phyloP scores from a whole-genome alignment of 2,113 vertebrate genomes.

The Pipra filicauda region DNA sequence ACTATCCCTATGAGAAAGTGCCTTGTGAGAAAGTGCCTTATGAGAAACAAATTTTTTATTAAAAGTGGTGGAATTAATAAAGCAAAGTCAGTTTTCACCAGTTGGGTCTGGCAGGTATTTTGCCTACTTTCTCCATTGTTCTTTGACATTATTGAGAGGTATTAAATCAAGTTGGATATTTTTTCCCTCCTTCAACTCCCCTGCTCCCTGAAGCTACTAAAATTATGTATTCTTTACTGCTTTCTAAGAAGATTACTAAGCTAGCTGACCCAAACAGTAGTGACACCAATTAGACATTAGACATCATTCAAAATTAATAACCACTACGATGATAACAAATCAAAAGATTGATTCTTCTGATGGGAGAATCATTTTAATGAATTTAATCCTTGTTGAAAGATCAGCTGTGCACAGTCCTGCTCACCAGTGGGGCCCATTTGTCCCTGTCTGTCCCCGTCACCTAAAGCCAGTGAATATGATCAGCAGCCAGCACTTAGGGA shows the following conservation, averaged over 20 bases:
- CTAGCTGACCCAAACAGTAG: constrained; percentile 67
- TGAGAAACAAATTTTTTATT: neutral
- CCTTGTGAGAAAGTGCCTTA: neutral
- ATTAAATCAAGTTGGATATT: neutral
- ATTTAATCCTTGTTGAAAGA: constrained; percentile 93
- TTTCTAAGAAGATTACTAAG: constrained; percentile 67
- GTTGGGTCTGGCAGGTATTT: neutral
- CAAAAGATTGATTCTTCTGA: constrained; percentile 79
- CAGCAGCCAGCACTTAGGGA: constrained; percentile 85
- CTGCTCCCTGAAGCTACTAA: neutral
- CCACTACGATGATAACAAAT: constrained; percentile 76
- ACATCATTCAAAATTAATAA: constrained; percentile 80
- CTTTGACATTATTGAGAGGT: neutral
- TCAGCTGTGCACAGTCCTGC: constrained; percentile 82
- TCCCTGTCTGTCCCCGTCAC: constrained; percentile 71
- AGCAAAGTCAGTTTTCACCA: neutral
- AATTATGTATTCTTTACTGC: constrained; percentile 56
- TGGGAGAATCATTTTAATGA: constrained; percentile 85
- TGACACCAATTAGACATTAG: constrained; percentile 80
- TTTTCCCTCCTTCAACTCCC: neutral
- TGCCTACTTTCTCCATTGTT: neutral
- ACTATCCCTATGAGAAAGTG: neutral
- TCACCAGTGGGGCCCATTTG: constrained; percentile 78
- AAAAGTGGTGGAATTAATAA: neutral
- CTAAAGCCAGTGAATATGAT: constrained; percentile 80